Conservation (phyloP, 2,113 vertebrate species). For the Chauna torquata region DNA sequence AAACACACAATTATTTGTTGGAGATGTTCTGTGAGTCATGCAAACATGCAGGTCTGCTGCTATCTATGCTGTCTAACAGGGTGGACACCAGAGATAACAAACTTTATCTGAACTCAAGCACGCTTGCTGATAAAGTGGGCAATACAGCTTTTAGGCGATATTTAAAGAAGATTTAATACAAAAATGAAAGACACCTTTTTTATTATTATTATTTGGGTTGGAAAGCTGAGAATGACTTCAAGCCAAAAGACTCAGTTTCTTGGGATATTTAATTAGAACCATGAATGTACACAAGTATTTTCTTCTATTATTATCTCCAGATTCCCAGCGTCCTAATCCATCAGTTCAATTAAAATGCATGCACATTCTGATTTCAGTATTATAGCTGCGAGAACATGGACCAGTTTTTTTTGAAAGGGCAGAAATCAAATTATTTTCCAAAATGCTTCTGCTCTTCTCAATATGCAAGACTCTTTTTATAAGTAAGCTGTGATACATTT, state of each 20-base stretch:
- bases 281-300: neutral
- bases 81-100: conserved; percentile 26
- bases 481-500: neutral
- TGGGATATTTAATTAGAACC: neutral
- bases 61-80: neutral
- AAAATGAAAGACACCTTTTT: neutral
- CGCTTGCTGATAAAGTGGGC: neutral
- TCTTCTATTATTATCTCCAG: neutral
- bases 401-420: neutral
- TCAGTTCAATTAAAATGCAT: neutral
- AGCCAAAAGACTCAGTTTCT: neutral
- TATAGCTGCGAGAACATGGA: neutral
- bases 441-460: neutral
- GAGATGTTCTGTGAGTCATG: neutral
- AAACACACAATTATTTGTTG: neutral
- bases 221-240: neutral
- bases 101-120: neutral
- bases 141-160: neutral
- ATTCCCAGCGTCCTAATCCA: neutral
- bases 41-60: neutral
- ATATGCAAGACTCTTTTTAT: neutral
- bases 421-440: neutral
- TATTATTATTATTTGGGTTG: neutral
- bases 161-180: neutral
- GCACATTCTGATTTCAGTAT: neutral